These are phyloP conservation scores for Leptura quadrifasciata DNA, from an alignment of 2,888 invertebrate genomes.

Conservation along the genomic window DNA sequence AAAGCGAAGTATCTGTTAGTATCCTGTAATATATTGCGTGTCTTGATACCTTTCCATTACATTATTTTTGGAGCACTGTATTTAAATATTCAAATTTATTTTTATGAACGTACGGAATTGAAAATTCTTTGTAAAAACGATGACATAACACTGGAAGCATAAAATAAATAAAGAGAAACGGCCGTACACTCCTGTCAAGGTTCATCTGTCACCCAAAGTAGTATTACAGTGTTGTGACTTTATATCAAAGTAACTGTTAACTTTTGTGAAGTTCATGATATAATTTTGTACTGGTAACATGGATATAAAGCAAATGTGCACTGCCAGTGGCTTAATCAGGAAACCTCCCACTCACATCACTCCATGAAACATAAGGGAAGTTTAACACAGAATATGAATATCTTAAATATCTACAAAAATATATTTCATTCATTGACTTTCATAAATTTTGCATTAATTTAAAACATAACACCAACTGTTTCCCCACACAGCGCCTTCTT, in stretches of 20 bases:
- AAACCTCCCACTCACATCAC: too few species aligned
- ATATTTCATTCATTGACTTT: too few species aligned
- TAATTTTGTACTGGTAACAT: constrained; percentile 17
- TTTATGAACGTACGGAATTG: not conserved
- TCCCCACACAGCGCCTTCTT: too few species aligned
- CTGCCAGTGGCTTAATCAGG: not conserved
- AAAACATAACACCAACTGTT: too few species aligned
- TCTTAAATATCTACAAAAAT: too few species aligned
- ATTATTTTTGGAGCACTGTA: too few species aligned
- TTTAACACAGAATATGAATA: too few species aligned
- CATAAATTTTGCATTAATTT: too few species aligned
- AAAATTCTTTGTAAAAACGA: not conserved
- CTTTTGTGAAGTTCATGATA: constrained; percentile 27
- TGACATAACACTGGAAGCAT: not conserved
- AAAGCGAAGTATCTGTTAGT: too few species aligned
- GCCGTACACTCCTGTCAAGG: constrained; percentile 6
- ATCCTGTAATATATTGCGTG: too few species aligned
- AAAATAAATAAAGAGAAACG: constrained; percentile 13
- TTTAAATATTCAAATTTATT: not conserved
- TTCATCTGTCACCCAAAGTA: constrained; percentile 9
- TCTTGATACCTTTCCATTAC: too few species aligned
- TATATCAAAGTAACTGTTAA: constrained; percentile 30
- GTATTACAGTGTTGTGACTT: constrained; percentile 5
- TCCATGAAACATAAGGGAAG: too few species aligned
- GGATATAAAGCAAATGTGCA: not conserved